These are phyloP conservation scores for Thamnophis elegans DNA, from an alignment of 2,797 vertebrate species.

Conservation along the genomic window DNA sequence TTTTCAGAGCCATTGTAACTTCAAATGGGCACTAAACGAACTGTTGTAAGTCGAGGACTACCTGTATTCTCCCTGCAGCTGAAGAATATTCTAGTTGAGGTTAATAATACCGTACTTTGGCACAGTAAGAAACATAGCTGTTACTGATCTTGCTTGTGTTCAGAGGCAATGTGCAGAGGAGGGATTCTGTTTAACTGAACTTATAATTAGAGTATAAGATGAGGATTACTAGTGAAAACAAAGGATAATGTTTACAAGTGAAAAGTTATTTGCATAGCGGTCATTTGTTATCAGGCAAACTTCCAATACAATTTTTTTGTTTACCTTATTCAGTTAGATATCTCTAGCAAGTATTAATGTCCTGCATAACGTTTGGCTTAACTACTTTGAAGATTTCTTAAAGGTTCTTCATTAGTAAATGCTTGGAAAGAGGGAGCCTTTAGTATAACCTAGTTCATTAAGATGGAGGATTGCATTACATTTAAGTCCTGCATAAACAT, in stretches of 20 bases:
- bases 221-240: not conserved
- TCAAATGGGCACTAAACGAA: not conserved
- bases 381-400: not conserved
- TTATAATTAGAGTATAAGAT: not conserved
- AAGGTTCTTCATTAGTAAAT: not conserved
- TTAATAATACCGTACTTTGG: not conserved
- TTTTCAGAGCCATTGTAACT: not conserved
- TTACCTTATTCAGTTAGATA: not conserved
- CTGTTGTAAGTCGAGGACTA: not conserved
- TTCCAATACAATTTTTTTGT: not conserved
- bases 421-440: not conserved
- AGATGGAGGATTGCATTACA: constrained; percentile 9
- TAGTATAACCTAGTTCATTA: not conserved
- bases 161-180: not conserved
- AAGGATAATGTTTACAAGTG: not conserved
- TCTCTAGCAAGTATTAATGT: not conserved
- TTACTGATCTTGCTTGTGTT: not conserved
- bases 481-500: constrained; percentile 27
- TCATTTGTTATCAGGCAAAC: not conserved
- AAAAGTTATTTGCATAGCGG: not conserved
- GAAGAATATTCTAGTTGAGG: not conserved
- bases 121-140: not conserved
- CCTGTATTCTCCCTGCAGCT: not conserved
- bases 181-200: not conserved
- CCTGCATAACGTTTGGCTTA: not conserved